Base-by-base conservation (phyloP, 2,888 invertebrate genomes). In the Aquatica leii region DNA sequence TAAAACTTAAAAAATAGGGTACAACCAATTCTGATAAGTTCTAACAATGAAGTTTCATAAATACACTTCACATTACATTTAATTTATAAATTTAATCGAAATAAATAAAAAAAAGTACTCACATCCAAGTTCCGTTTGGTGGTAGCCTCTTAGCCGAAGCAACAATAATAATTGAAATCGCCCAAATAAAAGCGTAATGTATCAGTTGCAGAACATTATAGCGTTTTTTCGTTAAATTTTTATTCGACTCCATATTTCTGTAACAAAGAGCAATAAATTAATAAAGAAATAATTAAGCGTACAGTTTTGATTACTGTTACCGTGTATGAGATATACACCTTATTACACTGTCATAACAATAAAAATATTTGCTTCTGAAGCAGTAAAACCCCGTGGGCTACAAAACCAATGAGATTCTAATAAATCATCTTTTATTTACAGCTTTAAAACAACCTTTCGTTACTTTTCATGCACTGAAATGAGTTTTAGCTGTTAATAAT, bases 91-190 rank as follows among this genome's bases (percentile, higher is more conserved):
- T n/a, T n/a, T n/a, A n/a, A n/a, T n/a, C n/a, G n/a, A n/a, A 43
- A 43, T 43, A 43, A 43, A 14, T 12, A 35, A 52, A n/a, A 2
- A 50, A 55, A 43, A 12, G 8, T 9, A 67, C 69, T 69, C 66
- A 69, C 69, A 69, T 68, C 69, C 69, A 69, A 41, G 67, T 69
- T 37, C 69, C 69, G 52, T 69, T 69, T 35, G 65, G 61, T 37
- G 65, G 67, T 18, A 59, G 49, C 48, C 63, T 59, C 43, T 59
- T 63, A 6, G 61, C 69, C 8, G 65, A 62, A 15, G 51, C 58
- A 15, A 59, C 54, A 35, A 53, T 37, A 12, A 43, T 51, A 34
- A 65, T 34, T 37, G 50, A 67, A 49, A 62, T 20, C 24, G 49
- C 58, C 59, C 61, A 65, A 14, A 61, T 15, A 4, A 60, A 48